Evolutionary conservation across 2,113 vertebrate species (phyloP), one percentile per base, ranked within the genome.

Genomic region (Anas platyrhynchos): DNA sequence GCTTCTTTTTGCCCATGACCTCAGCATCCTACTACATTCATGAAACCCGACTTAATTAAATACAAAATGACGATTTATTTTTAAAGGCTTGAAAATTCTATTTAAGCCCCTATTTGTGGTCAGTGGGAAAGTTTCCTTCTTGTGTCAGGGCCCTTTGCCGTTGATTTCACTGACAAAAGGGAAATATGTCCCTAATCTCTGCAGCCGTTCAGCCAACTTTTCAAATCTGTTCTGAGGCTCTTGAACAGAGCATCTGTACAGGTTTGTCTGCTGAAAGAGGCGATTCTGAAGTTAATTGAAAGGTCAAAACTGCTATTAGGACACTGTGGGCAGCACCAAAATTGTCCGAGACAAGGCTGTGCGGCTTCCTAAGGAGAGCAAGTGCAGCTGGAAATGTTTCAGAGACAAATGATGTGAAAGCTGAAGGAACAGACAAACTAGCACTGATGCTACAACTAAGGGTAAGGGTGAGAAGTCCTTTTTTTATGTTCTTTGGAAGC

Each of bases 61-160:
- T 91, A 93, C 90, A 91, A 97, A 91, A 82, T 65, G 86, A 96
- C n/a, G 3, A 97, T 76, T 96, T 91, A 79, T 91, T 93, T 93
- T 96, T 94, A 81, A 89, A 96, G 94, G 76, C 86, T 96, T 78
- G 83, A 95, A 96, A 96, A 91, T 86, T 91, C 82, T 54, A 95
- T 89, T 72, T 93, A 84, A 94, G 73, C 65, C 50, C 71, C 90
- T 91, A 84, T 91, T 94, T 93, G 90, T 16, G 73, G 91, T 73
- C 76, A 96, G 93, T 96, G 94, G 95, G 93, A 96, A 97, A 95
- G 86, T 91, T 93, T 91, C 80, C 83, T 96, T 84, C 77, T 78
- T 78, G 32, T 93, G 36, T 48, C 10, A 2, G 74, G 41, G 77
- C 83, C 34, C 65, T 91, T 77, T 86, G 90, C 93, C 87, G 77